phyloP scores from a whole-genome alignment of 2,888 invertebrate genomes.

The Torymus texanus region DNA sequence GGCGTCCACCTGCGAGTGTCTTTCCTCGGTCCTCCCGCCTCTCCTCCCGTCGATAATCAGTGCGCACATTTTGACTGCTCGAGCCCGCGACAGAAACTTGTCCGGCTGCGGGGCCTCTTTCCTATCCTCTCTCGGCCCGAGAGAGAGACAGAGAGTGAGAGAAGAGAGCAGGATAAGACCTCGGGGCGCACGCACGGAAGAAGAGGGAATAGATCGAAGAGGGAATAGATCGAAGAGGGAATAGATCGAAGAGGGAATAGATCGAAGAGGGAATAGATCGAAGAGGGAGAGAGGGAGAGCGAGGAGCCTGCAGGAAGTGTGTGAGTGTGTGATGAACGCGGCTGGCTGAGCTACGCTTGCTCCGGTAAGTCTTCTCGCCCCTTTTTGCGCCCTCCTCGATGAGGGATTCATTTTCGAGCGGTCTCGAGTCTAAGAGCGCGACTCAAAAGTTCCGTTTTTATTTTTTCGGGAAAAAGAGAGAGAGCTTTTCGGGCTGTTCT shows the following conservation, averaged over 20 bases:
- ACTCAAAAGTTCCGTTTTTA: no score
- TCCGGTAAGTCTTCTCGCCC: conserved; percentile 18
- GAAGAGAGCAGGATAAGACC: not conserved
- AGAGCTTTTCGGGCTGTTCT: no score
- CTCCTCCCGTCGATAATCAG: no score
- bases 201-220: not conserved
- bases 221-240: not conserved
- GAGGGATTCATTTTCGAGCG: no score
- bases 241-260: not conserved
- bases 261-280: not conserved
- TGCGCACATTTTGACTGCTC: no score
- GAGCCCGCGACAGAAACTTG: no score
- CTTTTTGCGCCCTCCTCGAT: no score
- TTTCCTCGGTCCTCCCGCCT: no score
- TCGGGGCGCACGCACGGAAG: not conserved
- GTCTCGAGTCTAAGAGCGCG: no score
- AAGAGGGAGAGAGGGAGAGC: not conserved
- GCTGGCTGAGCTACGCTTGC: conserved; percentile 3
- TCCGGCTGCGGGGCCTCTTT: not conserved
- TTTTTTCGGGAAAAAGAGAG: no score
- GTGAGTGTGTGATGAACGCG: conserved; percentile 25
- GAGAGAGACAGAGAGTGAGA: conserved; percentile 6
- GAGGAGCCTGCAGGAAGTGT: no score
- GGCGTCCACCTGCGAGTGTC: not conserved
- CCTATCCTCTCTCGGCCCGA: conserved; percentile 4